Conservation (phyloP, 1,140 invertebrate genomes). For the Prorops nasuta region DNA sequence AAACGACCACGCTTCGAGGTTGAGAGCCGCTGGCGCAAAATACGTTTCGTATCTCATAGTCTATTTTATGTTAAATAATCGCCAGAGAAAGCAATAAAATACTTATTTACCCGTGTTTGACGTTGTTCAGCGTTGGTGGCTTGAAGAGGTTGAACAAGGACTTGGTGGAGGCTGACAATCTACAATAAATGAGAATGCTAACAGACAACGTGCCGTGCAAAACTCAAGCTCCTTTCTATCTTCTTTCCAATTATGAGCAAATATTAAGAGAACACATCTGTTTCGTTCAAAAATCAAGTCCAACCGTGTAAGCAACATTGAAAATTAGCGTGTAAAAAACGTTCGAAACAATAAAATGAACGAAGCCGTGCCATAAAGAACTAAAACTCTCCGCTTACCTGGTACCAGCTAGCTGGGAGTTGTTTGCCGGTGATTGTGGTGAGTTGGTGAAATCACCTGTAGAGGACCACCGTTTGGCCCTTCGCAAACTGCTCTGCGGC, state of each 20-base stretch:
- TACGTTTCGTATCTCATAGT: too few species aligned
- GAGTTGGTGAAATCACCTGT: slow-evolving; percentile 73
- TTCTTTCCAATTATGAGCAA: too few species aligned
- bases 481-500: slow-evolving; percentile 50
- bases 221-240: too few species aligned
- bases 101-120: slow-evolving; percentile 59
- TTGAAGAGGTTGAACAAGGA: slow-evolving; percentile 63
- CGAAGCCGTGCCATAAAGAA: slow-evolving; percentile 21
- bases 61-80: too few species aligned
- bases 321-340: too few species aligned
- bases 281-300: too few species aligned
- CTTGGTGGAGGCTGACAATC: slow-evolving; percentile 61
- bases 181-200: slow-evolving; percentile 52
- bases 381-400: slow-evolving; percentile 54
- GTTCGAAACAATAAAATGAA: slow-evolving; percentile 23
- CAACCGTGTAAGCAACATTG: too few species aligned
- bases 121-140: slow-evolving; percentile 52
- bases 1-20: too few species aligned
- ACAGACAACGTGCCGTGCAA: slow-evolving; percentile 50
- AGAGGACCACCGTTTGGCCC: slow-evolving; percentile 79
- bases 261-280: too few species aligned
- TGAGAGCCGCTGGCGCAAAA: too few species aligned
- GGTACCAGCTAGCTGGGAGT: slow-evolving; percentile 53
- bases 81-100: too few species aligned
- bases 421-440: slow-evolving; percentile 46